A percentile compares a stretch with the other conserved stretches of the same genome.
phyloP scores from a whole-genome alignment of 2,888 invertebrate species.

The Neoscelio sp. region DNA sequence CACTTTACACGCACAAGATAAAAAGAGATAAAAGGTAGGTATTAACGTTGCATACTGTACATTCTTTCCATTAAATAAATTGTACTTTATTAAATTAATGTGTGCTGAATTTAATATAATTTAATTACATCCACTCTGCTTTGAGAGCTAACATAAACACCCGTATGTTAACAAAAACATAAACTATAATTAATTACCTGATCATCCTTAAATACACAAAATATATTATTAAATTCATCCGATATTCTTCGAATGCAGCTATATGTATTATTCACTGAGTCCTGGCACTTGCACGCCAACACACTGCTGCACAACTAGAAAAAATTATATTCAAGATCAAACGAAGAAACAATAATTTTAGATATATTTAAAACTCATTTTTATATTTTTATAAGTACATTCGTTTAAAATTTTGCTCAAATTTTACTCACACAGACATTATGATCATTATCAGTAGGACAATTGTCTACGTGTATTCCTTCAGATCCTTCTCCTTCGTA shows the following conservation, averaged over 20 bases:
- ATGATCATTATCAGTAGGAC: slow-evolving; percentile 87
- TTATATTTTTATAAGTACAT: neutral
- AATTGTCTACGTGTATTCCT: slow-evolving; percentile 85
- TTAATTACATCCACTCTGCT: too few relatives aligned
- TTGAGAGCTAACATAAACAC: too few relatives aligned
- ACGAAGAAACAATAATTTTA: slow-evolving; percentile 84
- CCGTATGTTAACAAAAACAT: too few relatives aligned
- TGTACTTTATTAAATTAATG: too few relatives aligned
- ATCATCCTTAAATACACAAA: slow-evolving; percentile 86
- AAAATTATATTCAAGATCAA: slow-evolving; percentile 84
- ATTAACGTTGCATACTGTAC: too few relatives aligned
- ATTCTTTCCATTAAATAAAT: too few relatives aligned
- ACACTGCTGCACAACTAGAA: slow-evolving; percentile 40
- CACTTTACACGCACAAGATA: too few relatives aligned
- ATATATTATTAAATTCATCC: slow-evolving; percentile 84
- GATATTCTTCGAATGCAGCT: slow-evolving; percentile 89
- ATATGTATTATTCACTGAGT: slow-evolving; percentile 93
- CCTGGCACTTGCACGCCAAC: slow-evolving; percentile 93
- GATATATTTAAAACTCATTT: neutral
- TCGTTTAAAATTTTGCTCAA: slow-evolving; percentile 3
- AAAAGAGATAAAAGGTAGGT: too few relatives aligned
- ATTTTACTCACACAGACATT: slow-evolving; percentile 86
- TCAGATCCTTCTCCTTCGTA: slow-evolving; percentile 91
- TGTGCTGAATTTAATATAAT: too few relatives aligned
- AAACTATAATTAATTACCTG: slow-evolving; percentile 81